These are phyloP conservation scores for Tryphoninae sp. DNA, from an alignment of 2,888 invertebrate genomes.

Conservation along the genomic window DNA sequence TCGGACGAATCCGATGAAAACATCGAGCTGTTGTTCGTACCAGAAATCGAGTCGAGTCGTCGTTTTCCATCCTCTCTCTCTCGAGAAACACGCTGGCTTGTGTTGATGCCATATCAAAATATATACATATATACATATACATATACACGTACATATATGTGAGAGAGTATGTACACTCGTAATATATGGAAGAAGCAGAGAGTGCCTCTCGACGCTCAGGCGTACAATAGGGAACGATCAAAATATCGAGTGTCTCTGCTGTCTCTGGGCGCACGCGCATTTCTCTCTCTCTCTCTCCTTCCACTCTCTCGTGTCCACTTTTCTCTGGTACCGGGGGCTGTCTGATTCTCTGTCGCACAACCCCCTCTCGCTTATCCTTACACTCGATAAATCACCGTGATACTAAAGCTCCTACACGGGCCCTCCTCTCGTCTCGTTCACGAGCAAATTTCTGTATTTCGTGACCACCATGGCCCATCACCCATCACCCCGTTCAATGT, in stretches of 20 bases:
- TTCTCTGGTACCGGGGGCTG: slow-evolving; percentile 39
- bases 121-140: slow-evolving; percentile 16
- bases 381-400: slow-evolving; percentile 60
- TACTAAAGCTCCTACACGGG: slow-evolving; percentile 5
- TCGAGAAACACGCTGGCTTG: slow-evolving; percentile 33
- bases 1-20: slow-evolving; percentile 28
- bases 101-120: slow-evolving; percentile 22
- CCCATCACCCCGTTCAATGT: neutral
- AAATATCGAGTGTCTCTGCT: slow-evolving; percentile 65
- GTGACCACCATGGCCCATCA: neutral
- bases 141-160: neutral
- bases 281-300: slow-evolving; percentile 7
- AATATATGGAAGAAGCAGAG: slow-evolving; percentile 34
- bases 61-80: slow-evolving; percentile 14
- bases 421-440: slow-evolving; percentile 32
- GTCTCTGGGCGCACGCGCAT: slow-evolving; percentile 51
- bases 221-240: slow-evolving; percentile 65
- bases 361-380: slow-evolving; percentile 29
- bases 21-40: slow-evolving; percentile 16
- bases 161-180: slow-evolving; percentile 14
- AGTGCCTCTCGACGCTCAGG: slow-evolving; percentile 56
- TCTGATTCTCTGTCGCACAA: slow-evolving; percentile 32
- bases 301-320: slow-evolving; percentile 56
- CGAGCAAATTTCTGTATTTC: slow-evolving; percentile 40
- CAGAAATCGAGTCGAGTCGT: slow-evolving; percentile 47